These are phyloP conservation scores for Rhipidura dahli DNA, from an alignment of 2,113 vertebrate genomes.

Conservation along the genomic window DNA sequence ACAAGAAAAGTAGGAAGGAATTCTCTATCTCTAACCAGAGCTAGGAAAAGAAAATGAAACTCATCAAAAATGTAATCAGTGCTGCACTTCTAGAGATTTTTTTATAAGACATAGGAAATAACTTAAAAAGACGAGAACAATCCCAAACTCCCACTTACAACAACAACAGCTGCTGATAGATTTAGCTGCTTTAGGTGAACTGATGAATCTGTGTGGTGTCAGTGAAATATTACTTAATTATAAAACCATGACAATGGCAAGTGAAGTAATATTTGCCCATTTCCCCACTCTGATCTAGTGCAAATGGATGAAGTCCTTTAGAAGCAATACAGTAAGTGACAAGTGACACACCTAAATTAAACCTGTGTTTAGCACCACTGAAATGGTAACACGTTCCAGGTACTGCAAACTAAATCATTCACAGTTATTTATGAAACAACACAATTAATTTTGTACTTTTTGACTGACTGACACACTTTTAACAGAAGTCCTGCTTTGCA, in stretches of 20 bases:
- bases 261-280: neutral
- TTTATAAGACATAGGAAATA: neutral
- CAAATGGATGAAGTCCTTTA: neutral
- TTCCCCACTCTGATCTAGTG: neutral
- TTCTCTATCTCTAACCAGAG: neutral
- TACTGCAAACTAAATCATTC: neutral
- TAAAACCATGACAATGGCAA: neutral
- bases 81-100: neutral
- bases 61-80: neutral
- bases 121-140: neutral
- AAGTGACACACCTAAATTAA: neutral
- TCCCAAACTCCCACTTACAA: rapidly evolving
- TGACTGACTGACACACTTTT: neutral
- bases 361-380: neutral
- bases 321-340: neutral
- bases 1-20: neutral
- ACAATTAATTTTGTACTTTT: neutral
- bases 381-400: neutral
- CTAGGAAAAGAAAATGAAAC: neutral
- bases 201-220: neutral
- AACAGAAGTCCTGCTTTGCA: neutral
- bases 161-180: neutral
- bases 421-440: neutral
- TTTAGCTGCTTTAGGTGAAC: neutral
- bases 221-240: neutral